These are phyloP conservation scores for Erethizon dorsatum DNA, from an alignment of 2,797 vertebrate genomes.

Conservation along the genomic window DNA sequence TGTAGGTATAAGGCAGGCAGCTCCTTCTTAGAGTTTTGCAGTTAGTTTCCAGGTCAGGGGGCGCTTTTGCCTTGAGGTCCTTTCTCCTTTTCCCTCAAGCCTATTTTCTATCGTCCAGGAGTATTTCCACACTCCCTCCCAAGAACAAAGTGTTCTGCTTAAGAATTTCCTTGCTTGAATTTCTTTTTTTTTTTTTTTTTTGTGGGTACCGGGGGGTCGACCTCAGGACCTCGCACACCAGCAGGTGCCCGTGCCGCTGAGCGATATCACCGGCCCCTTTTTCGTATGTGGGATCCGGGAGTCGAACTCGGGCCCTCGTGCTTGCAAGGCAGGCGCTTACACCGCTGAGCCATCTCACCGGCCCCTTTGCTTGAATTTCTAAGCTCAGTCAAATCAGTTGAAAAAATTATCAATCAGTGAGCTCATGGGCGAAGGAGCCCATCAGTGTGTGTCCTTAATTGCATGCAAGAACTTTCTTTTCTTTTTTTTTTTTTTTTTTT, in stretches of 20 bases:
- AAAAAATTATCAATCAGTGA: background rate
- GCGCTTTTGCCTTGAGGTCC: background rate
- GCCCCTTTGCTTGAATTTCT: no score
- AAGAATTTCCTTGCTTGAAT: background rate
- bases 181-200: no score
- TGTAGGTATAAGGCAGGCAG: background rate
- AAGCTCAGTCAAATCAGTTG: background rate
- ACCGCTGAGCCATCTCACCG: no score
- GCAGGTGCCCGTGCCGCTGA: no score
- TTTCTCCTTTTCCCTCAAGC: background rate
- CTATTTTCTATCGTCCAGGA: background rate
- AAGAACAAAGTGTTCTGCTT: background rate
- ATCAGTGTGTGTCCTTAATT: background rate
- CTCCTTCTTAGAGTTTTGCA: background rate
- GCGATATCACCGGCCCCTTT: no score
- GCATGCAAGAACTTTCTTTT: background rate
- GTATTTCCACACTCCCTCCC: background rate
- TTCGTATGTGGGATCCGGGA: no score
- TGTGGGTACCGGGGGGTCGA: no score
- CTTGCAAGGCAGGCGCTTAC: no score
- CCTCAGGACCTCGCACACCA: no score
- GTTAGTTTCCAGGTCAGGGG: background rate
- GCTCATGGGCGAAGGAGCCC: background rate
- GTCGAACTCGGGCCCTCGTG: no score
- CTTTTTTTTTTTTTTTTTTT: no score